Evolutionary conservation across 2,113 vertebrate species (phyloP).

Genomic region (rabbit (Oryctolagus cuniculus)): mOryCun1.1 NC_091438.1:71939001-71939500

Average conservation of each 20-base stretch:
- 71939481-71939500: no score
- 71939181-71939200: background rate
- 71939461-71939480: no score
- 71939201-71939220: background rate
- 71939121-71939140: background rate
- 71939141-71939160: background rate
- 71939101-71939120: background rate
- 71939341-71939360: background rate
- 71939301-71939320: background rate
- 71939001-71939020: background rate
- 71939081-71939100: background rate
- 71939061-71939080: background rate
- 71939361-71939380: no score
- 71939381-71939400: no score
- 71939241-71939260: background rate
- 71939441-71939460: no score
- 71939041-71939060: background rate
- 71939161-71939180: background rate
- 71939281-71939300: background rate
- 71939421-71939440: no score
- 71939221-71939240: no score
- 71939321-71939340: background rate
- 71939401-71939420: no score
- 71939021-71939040: background rate
- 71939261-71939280: background rate